These are phyloP conservation scores for Formica aserva DNA, from an alignment of 2,888 invertebrate genomes.

Conservation along the genomic window DNA sequence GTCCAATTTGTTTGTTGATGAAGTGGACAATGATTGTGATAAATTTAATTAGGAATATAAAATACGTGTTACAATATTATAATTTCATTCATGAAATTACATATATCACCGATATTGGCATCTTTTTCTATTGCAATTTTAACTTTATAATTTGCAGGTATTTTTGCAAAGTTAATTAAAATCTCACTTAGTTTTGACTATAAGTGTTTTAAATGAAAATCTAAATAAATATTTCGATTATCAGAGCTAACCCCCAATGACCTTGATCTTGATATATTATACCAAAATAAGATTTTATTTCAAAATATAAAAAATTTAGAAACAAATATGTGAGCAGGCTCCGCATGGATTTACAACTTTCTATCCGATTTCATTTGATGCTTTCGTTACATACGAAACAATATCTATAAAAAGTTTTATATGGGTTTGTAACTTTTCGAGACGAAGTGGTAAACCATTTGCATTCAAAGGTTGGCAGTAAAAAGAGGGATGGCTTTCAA, in stretches of 20 bases:
- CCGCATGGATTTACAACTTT: neutral
- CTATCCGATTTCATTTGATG: neutral
- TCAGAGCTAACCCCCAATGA: neutral
- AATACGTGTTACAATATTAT: neutral
- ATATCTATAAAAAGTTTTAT: neutral
- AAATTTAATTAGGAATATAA: constrained; percentile 7
- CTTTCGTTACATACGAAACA: neutral
- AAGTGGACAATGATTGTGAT: neutral
- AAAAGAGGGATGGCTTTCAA: neutral
- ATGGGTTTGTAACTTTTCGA: neutral
- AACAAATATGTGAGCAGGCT: neutral
- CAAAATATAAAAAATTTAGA: neutral
- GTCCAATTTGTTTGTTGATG: neutral
- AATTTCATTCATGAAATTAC: neutral
- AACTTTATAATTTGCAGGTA: neutral
- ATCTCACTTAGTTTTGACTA: neutral
- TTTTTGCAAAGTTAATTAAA: neutral
- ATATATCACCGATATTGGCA: neutral
- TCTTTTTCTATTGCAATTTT: neutral
- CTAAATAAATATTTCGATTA: neutral
- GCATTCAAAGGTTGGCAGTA: neutral
- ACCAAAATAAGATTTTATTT: neutral
- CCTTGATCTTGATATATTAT: neutral
- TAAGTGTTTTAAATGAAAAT: neutral
- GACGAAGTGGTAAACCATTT: neutral